These are phyloP conservation scores for Siniperca chuatsi DNA, from an alignment of 2,113 vertebrate species.

Conservation along the genomic window DNA sequence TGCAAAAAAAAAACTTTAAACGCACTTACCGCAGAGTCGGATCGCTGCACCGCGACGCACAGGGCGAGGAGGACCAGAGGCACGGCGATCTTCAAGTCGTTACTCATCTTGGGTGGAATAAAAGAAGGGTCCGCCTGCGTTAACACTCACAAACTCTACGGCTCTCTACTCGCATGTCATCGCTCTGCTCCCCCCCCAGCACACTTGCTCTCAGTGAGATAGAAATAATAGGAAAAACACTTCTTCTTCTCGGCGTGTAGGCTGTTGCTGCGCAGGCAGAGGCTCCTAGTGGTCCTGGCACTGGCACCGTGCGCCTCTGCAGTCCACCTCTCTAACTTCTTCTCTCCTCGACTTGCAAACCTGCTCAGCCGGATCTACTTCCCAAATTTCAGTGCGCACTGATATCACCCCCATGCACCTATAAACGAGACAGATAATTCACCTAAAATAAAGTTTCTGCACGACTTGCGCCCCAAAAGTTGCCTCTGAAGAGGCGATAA, in stretches of 20 bases:
- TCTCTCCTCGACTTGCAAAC: conserved; percentile 77
- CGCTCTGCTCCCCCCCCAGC: conserved; percentile 56
- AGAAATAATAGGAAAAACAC: conserved; percentile 2
- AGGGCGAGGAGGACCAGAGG: conserved; percentile 75
- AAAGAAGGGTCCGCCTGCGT: conserved; percentile 71
- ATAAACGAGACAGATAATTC: not conserved
- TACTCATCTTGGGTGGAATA: conserved; percentile 75
- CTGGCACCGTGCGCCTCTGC: conserved; percentile 81
- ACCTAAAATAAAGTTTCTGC: not conserved
- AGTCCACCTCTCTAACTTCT: conserved; percentile 76
- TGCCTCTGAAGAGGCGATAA: accelerated
- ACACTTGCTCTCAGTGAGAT: conserved; percentile 19
- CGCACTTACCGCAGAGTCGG: conserved; percentile 83
- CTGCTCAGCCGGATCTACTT: conserved; percentile 81
- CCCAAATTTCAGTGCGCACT: conserved; percentile 51
- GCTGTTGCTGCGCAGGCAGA: conserved; percentile 55
- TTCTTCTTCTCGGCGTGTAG: conserved; percentile 28
- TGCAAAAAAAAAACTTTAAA: not conserved
- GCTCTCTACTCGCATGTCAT: conserved; percentile 71
- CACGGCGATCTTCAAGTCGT: conserved; percentile 70
- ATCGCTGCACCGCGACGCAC: conserved; percentile 71
- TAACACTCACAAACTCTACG: conserved; percentile 59
- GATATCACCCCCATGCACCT: conserved; percentile 33
- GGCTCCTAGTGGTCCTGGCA: conserved; percentile 70
- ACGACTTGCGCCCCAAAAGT: not conserved